These are phyloP conservation scores for Adoxophyes honmai DNA, from an alignment of 1,140 invertebrate species.

Conservation along the genomic window DNA sequence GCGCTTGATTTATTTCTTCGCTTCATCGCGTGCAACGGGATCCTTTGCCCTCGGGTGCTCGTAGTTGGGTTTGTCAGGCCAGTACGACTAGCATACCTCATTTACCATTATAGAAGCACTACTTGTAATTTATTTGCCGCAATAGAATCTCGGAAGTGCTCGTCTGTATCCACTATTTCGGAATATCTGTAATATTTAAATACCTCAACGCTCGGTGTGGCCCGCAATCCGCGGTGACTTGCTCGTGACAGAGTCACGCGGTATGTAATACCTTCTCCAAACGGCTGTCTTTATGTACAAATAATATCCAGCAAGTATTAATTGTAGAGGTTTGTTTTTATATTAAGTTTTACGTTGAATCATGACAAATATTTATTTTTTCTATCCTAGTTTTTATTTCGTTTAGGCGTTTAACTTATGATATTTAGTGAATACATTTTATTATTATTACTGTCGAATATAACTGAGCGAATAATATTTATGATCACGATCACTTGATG, in stretches of 20 bases:
- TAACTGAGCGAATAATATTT: conserved; percentile 37
- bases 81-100: background rate
- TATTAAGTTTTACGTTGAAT: conserved; percentile 55
- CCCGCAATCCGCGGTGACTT: background rate
- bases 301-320: conserved; percentile 49
- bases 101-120: background rate
- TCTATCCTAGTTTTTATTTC: conserved; percentile 30
- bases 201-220: no score
- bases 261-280: conserved; percentile 48
- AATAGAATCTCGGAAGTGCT: conserved; percentile 12
- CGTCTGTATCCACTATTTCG: background rate
- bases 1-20: background rate
- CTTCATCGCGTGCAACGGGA: background rate
- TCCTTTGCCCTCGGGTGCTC: background rate
- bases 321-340: conserved; percentile 42
- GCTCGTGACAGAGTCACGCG: conserved; percentile 22
- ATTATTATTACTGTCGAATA: background rate
- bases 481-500: conserved; percentile 16
- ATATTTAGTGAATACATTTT: conserved; percentile 9
- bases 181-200: no score
- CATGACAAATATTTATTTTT: conserved; percentile 72
- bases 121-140: background rate
- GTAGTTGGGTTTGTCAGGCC: background rate
- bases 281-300: conserved; percentile 62
- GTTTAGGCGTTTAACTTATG: conserved; percentile 12